phyloP scores from a whole-genome alignment of 2,888 invertebrate species.

The Plagodis pulveraria region DNA sequence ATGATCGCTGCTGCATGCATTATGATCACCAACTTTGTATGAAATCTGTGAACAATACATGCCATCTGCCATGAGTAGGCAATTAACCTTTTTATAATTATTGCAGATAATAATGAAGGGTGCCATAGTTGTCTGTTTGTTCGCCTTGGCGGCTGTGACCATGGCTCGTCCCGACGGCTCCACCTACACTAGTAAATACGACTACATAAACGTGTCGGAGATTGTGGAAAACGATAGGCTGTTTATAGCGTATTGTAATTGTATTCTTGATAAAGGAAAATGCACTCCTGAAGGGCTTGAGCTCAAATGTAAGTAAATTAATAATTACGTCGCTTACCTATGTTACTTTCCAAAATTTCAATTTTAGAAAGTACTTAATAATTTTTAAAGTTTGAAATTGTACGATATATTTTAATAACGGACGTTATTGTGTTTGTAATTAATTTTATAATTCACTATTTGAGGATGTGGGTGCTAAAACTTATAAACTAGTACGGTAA shows the following conservation, averaged over 20 bases:
- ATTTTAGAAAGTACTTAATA: too few species aligned
- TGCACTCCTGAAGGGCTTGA: conserved; percentile 90
- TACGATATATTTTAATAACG: too few species aligned
- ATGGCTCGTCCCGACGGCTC: conserved; percentile 34
- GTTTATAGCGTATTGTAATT: conserved; percentile 87
- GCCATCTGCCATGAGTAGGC: too few species aligned
- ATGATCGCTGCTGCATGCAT: too few species aligned
- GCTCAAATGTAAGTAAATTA: conserved; percentile 85
- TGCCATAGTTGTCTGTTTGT: conserved; percentile 42
- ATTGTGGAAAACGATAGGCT: conserved; percentile 87
- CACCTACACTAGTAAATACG: conserved; percentile 87
- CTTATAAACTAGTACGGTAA: too few species aligned
- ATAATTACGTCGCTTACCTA: neutral
- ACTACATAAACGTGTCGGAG: conserved; percentile 87
- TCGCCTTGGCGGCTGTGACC: conserved; percentile 54
- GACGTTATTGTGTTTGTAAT: too few species aligned
- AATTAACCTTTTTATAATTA: neutral
- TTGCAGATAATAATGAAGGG: conserved; percentile 28
- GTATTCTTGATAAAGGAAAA: conserved; percentile 85
- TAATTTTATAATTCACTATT: too few species aligned
- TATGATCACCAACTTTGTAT: too few species aligned
- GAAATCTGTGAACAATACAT: too few species aligned
- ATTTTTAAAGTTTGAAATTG: too few species aligned
- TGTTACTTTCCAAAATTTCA: too few species aligned
- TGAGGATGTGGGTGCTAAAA: too few species aligned